These are phyloP conservation scores for Nysson spinosus DNA, from an alignment of 2,888 invertebrate species.

Conservation along the genomic window DNA sequence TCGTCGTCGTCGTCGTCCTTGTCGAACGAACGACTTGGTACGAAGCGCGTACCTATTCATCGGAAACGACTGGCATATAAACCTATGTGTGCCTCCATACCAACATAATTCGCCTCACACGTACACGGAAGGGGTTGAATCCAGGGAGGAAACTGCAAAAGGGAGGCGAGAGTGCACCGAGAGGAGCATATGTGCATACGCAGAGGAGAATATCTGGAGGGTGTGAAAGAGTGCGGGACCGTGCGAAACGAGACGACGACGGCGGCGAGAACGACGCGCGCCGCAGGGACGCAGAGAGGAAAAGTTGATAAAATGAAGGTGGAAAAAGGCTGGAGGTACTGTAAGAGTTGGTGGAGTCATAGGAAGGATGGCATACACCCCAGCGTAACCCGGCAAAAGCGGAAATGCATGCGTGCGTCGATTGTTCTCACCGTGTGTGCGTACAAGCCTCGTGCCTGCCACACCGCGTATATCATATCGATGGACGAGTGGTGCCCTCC, in stretches of 20 bases:
- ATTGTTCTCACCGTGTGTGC: constrained; percentile 61
- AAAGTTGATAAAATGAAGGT: constrained; percentile 24
- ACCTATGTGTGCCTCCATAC: constrained; percentile 27
- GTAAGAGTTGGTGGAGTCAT: constrained; percentile 19
- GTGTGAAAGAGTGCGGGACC: constrained; percentile 66
- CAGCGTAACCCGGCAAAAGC: constrained; percentile 57
- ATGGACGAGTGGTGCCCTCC: constrained; percentile 32
- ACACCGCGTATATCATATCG: constrained; percentile 37
- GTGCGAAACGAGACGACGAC: constrained; percentile 57
- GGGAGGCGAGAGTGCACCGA: constrained; percentile 46
- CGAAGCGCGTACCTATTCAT: constrained; percentile 61
- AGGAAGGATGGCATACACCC: constrained; percentile 36
- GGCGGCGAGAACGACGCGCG: constrained; percentile 18
- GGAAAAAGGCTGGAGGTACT: constrained; percentile 5
- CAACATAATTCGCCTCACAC: not conserved
- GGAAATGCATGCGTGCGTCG: constrained; percentile 68
- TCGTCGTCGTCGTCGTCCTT: constrained; percentile 28
- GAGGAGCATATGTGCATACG: constrained; percentile 54
- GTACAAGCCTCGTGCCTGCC: constrained; percentile 7
- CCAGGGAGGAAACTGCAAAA: constrained; percentile 21
- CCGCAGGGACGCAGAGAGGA: not conserved
- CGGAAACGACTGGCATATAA: constrained; percentile 54
- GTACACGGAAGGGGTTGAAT: constrained; percentile 24
- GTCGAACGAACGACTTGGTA: constrained; percentile 46
- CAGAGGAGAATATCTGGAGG: constrained; percentile 64